These are phyloP conservation scores for Venustaconcha ellipsiformis DNA, from an alignment of 1,140 invertebrate species.

Conservation along the genomic window DNA sequence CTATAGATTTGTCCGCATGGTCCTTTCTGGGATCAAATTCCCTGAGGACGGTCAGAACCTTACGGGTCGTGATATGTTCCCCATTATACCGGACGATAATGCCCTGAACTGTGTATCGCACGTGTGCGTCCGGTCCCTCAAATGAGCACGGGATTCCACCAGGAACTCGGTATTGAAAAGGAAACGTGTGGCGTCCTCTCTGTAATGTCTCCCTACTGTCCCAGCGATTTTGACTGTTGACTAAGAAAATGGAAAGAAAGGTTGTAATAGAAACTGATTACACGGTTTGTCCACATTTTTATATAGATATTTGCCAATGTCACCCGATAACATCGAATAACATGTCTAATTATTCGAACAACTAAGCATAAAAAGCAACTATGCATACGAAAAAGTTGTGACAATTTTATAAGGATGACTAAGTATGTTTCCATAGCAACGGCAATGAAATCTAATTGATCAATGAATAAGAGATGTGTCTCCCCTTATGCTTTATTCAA, in stretches of 20 bases:
- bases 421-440: too few species aligned
- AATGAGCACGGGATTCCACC: constrained; percentile 63
- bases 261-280: background rate
- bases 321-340: too few species aligned
- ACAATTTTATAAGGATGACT: too few species aligned
- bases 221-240: constrained; percentile 59
- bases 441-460: too few species aligned
- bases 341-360: too few species aligned
- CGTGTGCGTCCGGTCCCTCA: constrained; percentile 59
- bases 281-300: too few species aligned
- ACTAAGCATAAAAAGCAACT: too few species aligned
- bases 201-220: constrained; percentile 59
- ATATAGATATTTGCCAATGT: too few species aligned
- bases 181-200: constrained; percentile 61
- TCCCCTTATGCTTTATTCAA: too few species aligned
- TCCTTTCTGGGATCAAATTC: constrained; percentile 59
- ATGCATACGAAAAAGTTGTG: too few species aligned
- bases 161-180: constrained; percentile 63
- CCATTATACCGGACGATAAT: constrained; percentile 58
- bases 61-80: constrained; percentile 55
- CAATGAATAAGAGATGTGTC: too few species aligned
- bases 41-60: constrained; percentile 55
- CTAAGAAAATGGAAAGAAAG: constrained; percentile 25
- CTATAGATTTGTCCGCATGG: constrained; percentile 48
- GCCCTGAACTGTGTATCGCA: constrained; percentile 59